Evolutionary conservation across 2,797 vertebrate genomes (phyloP), one percentile per base, ranked within the genome.

Genomic region (Enteromius afrohamiltoni): DNA sequence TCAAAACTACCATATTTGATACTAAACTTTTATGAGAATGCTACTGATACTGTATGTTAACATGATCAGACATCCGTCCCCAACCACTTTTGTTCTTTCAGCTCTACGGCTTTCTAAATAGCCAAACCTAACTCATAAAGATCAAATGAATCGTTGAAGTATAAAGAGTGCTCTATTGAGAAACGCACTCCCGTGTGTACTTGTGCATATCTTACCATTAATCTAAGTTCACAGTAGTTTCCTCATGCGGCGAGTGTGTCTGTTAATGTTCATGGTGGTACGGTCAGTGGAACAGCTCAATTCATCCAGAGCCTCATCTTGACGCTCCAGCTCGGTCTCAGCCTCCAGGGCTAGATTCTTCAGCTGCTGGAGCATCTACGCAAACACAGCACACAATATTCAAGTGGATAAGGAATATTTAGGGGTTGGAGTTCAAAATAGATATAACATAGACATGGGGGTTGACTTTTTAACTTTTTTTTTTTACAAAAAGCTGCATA

Each of bases 281-380:
- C 90, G 94, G 77, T 99, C 97, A 0, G 95, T 94, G 0, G 96
- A 95, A 40, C 89, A 90, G 0, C 93, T 88, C 86, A 99, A 91
- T 82, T 91, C 92, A 0, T 97, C 96, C 65, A 99, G 93, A 8
- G 93, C 93, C 62, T 97, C 97, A 0, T 98, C 97, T 90, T 99
- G 98, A 1, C 96, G 90, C 67, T 98, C 97, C 89, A 99, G 93
- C 91, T 99, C 98, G 0, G 93, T 93, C 80, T 98, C 96, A 0
- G 96, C 93, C 84, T 98, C 97, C 92, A 99, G 90, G 40, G 97
- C 97, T 0, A 99, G 94, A 84, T 91, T 93, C 91, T 97, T 98
- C 89, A 99, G 93, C 88, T 96, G 96, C 92, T 94, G 89, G 45
- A 99, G 93, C 90, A 98, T 97, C 98, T 99, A 91, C 29, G 74